A percentile compares a stretch with the other conserved stretches of the same genome.
Evolutionary conservation across 2,113 vertebrate species (phyloP).

Genomic region (Aphelocoma coerulescens): DNA sequence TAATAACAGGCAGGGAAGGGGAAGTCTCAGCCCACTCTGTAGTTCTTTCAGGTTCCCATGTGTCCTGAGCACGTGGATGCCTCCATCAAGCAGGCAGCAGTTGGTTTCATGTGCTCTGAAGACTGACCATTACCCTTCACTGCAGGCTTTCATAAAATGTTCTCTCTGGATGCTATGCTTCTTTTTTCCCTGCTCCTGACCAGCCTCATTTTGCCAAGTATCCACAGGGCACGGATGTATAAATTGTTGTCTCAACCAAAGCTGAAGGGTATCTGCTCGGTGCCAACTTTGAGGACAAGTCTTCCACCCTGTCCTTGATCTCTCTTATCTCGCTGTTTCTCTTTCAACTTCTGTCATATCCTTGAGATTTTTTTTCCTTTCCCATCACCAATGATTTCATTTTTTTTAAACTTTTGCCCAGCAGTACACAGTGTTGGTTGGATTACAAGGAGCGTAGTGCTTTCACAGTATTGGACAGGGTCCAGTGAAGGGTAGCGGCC

Average conservation of each 20-base stretch:
- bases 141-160: not conserved
- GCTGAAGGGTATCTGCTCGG: not conserved
- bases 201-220: not conserved
- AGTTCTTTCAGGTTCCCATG: not conserved
- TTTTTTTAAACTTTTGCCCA: not conserved
- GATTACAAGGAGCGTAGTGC: not conserved
- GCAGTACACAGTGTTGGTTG: fast-evolving
- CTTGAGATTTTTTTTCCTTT: not conserved
- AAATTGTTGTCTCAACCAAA: not conserved
- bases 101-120: not conserved
- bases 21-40: not conserved
- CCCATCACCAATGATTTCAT: not conserved
- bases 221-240: not conserved
- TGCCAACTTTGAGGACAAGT: not conserved
- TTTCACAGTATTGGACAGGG: not conserved
- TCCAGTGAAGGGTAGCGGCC: not conserved
- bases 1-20: not conserved
- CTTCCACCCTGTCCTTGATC: not conserved
- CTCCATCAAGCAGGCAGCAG: not conserved
- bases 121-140: not conserved
- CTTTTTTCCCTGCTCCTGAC: not conserved
- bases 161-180: not conserved
- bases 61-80: not conserved
- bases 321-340: not conserved
- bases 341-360: not conserved